phyloP scores from a whole-genome alignment of 1,140 invertebrate genomes.

The Lepidurus packardi region DNA sequence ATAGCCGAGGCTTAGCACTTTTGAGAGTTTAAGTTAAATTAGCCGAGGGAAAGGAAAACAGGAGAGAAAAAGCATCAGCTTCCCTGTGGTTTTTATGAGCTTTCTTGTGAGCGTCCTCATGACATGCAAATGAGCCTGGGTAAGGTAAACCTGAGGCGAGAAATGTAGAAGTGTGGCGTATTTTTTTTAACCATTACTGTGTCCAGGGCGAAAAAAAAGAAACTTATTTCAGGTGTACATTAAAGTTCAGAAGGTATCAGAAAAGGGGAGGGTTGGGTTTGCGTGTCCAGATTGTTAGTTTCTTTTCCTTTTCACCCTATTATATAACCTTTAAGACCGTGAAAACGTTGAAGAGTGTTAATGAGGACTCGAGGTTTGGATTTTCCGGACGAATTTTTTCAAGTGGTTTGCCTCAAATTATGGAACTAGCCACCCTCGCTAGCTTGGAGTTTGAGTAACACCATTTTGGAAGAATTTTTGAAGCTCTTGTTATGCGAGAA shows the following conservation, averaged over 20 bases:
- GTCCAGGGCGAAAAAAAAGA: background rate
- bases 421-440: background rate
- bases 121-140: background rate
- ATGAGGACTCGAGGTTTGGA: background rate
- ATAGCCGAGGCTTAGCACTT: background rate
- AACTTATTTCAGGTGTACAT: background rate
- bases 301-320: background rate
- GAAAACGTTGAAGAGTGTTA: slow-evolving; percentile 19
- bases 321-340: background rate
- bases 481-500: too few species aligned
- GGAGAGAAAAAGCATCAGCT: background rate
- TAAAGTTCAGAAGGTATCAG: background rate
- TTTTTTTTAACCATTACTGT: background rate
- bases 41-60: background rate
- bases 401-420: background rate
- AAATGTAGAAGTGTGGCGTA: slow-evolving; percentile 6
- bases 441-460: background rate
- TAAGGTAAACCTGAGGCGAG: slow-evolving; percentile 10
- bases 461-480: background rate
- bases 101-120: slow-evolving; percentile 10
- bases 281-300: background rate
- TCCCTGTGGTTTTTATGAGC: slow-evolving; percentile 3
- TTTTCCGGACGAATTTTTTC: background rate
- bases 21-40: background rate
- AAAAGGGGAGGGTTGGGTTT: background rate